Base-by-base conservation (phyloP, 2,113 vertebrate species). In the Piprites chloris region DNA sequence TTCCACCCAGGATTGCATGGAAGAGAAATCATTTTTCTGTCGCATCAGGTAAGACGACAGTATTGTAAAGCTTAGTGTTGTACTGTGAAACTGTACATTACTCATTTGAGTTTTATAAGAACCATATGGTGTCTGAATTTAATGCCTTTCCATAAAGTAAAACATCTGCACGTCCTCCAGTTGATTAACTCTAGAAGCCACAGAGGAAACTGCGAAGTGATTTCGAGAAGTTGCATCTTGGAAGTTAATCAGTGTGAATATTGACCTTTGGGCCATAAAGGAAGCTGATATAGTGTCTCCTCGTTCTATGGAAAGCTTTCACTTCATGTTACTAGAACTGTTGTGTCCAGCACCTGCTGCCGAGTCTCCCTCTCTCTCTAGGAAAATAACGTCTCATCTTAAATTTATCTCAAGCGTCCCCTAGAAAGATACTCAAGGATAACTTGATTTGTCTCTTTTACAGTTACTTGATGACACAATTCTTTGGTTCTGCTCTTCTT, bases 11-110 rank as follows among this genome's bases (percentile, higher is more conserved):
- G 99, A 99, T 37, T 98, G 98, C 96, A 97, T 98, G 96, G 99
- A 99, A 94, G 99, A 99, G 96, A 99, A 99, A 73, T 99, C 99
- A 22, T 99, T 99, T 96, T 99, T 99, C 95, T 99, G 99, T 95
- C 99, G 99, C 13, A 98, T 99, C 96, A 98, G 99, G 99, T 99
- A 95, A 97, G 98, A 47, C 11, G 24, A 35, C 8, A 74, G 4
- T 65, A 20, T 33, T 39, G 21, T 13, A 62, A 85, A 81, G 32
- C n/a, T 73, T 58, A 53, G 17, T 55, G 33, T 32, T 78, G 24
- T 6, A 7, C 76, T 80, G 53, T 58, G 85, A 89, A 87, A 82
- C 26, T 10, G 33, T 65, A 18, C 41, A 7, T 87, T 87, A 33
- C 42, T 33, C 12, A 42, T 77, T 87, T 59, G 63, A 58, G 33